Evolutionary conservation across 2,113 vertebrate species (phyloP), one percentile per base, ranked within the genome.

Genomic region (Pygoscelis adeliae): DNA sequence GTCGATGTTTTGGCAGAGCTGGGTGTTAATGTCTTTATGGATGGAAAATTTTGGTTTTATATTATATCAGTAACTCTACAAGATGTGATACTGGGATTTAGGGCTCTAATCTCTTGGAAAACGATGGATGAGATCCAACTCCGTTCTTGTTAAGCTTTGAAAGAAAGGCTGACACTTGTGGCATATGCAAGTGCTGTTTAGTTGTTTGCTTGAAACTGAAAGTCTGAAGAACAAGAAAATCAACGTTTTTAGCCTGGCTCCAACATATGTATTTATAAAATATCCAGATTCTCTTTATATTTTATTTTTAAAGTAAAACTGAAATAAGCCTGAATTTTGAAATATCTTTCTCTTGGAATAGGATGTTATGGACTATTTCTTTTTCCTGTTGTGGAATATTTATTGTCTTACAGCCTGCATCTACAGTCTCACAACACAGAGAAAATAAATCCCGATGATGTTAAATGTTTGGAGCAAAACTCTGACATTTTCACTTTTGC

Each of bases 81-180:
- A 97, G 96, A 97, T 73, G 92, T 89, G 89, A 97, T 97, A 89
- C 73, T 97, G 84, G 89, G 87, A 97, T 97, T 97, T 97, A 94
- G 87, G 87, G 93, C 95, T 96, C 47, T 81, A 62, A 90, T 96
- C 71, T 93, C 72, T 92, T 89, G 78, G 87, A 93, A 97, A 95
- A 95, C 0, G 2, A 53, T 83, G 96, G 63, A 62, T 42, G 85
- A 94, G 87, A 93, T 92, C 63, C 88, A 97, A 18, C 18, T 93
- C 25, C 83, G 10, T 88, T 91, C 89, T 89, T 89, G 84, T 72
- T 93, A 46, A 82, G 63, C 90, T 96, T 90, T 90, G 90, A 93
- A 96, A 90, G 59, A 80, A 70, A 83, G 74, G 49, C 80, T 98
- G 95, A 96, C 61, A 55, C 83, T 34, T 69, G 44, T 46, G 67